Base-by-base conservation (phyloP, 2,888 invertebrate species). In the Calliopum simillimum region DNA sequence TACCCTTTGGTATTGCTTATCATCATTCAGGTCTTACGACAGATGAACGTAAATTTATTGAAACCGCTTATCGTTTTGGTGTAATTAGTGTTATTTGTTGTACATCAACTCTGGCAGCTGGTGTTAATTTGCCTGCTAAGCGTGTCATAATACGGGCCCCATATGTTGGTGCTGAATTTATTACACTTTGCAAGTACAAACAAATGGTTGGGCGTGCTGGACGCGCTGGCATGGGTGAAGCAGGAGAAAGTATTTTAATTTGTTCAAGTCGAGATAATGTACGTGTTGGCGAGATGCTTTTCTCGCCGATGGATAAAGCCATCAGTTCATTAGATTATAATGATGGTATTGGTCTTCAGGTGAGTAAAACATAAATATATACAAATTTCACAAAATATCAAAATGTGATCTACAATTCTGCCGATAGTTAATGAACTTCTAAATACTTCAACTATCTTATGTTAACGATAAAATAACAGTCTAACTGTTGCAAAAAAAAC, bases 141-240 rank as follows among this genome's bases (percentile, higher is more conserved):
- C 89, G 97, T 80, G 95, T 98, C 0, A 92, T 98, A 64, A 87
- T 98, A 75, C 89, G 97, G 74, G 92, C 94, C 63, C 97, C 98
- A 0, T 93, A 90, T 79, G 90, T 97, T 56, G 98, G 94, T 0
- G 87, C 88, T 47, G 89, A 90, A 21, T 91, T 93, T 80, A 87
- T 98, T 72, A 90, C 91, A 63, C 88, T 93, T 25, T 92, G 92
- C 75, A 90, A 91, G 75, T 99, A 99, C 86, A 93, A 96, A 74
- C 99, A 99, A 89, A 99, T 99, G 98, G 91, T 91, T 67, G 98
- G 98, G 1, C 88, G 98, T 66, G 98, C 98, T 5, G 98, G 98
- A 0, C 89, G 98, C 71, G 94, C 97, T 1, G 98, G 98, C 1
- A 88, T 95, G 75, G 93, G 93, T 44, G 84, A 91, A 65, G 88